Evolutionary conservation across 2,797 vertebrate genomes (phyloP).

Genomic region (Cossypha dichroa): DNA sequence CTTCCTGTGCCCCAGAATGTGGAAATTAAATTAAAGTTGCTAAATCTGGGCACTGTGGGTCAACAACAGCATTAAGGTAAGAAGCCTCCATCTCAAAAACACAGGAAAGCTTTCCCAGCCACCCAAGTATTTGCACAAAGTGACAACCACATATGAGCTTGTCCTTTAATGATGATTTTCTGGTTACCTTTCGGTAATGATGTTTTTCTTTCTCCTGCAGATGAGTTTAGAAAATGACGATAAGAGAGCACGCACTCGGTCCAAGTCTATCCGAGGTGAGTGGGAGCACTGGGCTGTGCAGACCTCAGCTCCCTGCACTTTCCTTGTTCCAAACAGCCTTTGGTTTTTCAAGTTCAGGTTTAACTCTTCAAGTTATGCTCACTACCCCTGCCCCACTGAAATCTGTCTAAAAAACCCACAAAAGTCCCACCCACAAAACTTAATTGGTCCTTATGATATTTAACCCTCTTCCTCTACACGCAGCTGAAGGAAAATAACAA

Average conservation of each 20-base stretch:
- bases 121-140: not conserved
- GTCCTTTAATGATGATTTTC: not conserved
- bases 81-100: not conserved
- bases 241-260: slow-evolving; percentile 90
- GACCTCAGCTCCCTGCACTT: not conserved
- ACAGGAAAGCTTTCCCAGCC: accelerated
- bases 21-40: not conserved
- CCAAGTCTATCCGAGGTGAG: slow-evolving; percentile 94
- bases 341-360: not conserved
- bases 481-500: not conserved
- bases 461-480: not conserved
- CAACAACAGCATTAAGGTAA: not conserved
- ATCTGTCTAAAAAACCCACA: not conserved
- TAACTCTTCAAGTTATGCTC: not conserved
- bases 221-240: slow-evolving; percentile 94
- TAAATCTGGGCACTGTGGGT: not conserved
- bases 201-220: slow-evolving; percentile 73
- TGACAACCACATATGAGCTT: accelerated
- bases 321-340: not conserved
- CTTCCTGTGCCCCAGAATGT: not conserved
- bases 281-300: not conserved
- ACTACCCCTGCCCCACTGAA: accelerated
- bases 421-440: not conserved
- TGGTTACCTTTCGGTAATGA: not conserved
- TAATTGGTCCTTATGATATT: not conserved